Evolutionary conservation across 2,797 vertebrate genomes (phyloP), one percentile per base, ranked within the genome.

Genomic region (Chaetophractus vellerosus): DNA sequence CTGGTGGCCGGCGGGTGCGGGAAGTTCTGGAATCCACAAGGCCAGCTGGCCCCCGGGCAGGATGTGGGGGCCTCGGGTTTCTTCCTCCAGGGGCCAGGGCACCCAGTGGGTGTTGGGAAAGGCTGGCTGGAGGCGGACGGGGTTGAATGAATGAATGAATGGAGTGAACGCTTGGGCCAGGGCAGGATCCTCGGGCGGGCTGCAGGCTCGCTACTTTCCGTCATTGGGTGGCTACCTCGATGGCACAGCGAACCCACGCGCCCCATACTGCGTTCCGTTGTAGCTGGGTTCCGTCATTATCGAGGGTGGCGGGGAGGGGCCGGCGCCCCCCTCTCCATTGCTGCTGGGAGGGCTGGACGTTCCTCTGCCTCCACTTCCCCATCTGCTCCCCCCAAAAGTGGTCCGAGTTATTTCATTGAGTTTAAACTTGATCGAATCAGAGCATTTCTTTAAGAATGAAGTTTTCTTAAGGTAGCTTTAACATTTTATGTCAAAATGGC

Each of bases 21-120:
- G 94, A 97, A 72, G 90, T 88, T 95, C 96, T 92, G 94, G 95
- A 96, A 95, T 93, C 90, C 16, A 1, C 92, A 93, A 93, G 92
- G 79, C 88, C 96, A 94, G 93, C 94, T 95, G 92, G 75, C 36
- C 83, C 86, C 16, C 4, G 81, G 88, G 84, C 84, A 90, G 96
- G 96, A 96, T 41, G 66, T 84, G 82, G 76, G 76, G 93, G 55
- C 81, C 72, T 94, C 11, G 0, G 91, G 75, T 81, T 79, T 91
- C 96, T 94, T 96, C 5, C 4, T 33, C 63, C 24, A 1, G 52
- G 26, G 31, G 36, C 28, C 8, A 0, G 2, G 64, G 69, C 57
- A 31, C 71, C 36, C 55, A 0, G 31, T 0, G 4, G 69, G 84
- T 5, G 8, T 24, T n/a, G 1, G 68, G 74, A 33, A 10, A 38